Evolutionary conservation across 2,797 vertebrate genomes (phyloP), one percentile per base, ranked within the genome.

Genomic region (Falco naumanni): DNA sequence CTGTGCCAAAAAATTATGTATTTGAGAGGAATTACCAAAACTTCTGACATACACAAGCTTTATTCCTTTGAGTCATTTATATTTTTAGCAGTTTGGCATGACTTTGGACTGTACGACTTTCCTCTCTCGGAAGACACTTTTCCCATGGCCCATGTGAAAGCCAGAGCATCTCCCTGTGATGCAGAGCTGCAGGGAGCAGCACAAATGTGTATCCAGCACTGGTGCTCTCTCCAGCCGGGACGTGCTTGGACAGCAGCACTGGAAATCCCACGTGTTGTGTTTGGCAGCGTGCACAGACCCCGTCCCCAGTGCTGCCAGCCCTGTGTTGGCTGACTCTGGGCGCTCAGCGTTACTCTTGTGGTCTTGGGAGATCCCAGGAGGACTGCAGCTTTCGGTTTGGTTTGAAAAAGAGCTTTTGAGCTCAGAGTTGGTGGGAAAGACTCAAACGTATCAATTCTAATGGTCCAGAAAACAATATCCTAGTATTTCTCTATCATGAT

Each of bases 1-100:
- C 64, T 5, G 5, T 92, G 93, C 96, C 94, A 96, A 96, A 82
- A 89, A 92, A 41, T 39, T 57, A 45, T 80, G 71, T 68, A 43
- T 89, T 89, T 91, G 50, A 53, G 94, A 93, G 82, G 91, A 82
- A 87, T 90, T 95, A 94, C 75, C 26, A 9, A 57, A 50, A 89
- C 57, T 77, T 93, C 88, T 89, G 64, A 88, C 15, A 22, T 72
- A 70, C 13, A 8, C 45, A 34, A 53, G 83, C 45, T 34, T 90
- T 76, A 70, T 59, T 71, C 39, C 68, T 68, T 84, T 5, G 50
- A 45, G n/a, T 66, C 45, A 77, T 65, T 59, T 78, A 10, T 54
- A 71, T 88, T 85, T 85, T 71, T 88, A 95, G 76, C 48, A 70
- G 37, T 72, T 87, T 54, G 81, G 64, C 9, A 1, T 50, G 74